Evolutionary conservation across 1,140 invertebrate genomes (phyloP), one percentile per base, ranked within the genome.

Genomic region (Nephotettix cincticeps): DNA sequence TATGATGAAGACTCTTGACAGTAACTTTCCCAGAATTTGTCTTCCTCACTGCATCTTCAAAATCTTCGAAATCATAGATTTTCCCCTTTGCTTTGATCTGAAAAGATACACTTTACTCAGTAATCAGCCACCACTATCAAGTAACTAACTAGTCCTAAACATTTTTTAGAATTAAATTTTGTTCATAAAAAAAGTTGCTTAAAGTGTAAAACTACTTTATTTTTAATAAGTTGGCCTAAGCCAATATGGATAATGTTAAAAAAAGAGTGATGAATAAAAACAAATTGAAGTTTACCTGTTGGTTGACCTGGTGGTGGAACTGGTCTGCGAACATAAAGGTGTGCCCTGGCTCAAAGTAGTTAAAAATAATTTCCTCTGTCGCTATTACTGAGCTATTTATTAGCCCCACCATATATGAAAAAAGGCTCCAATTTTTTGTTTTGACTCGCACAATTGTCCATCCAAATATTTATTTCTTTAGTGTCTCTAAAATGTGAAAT

Each of bases 291-390:
- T 19, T 36, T 66, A 66, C 27, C 19, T 28, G n/a, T 21, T 30
- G 30, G 27, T 68, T 75, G 14, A 80, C 76, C 63, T 75, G 72
- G 43, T 79, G 77, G 65, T 79, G 79, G 67, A 79, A 79, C 54
- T 70, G 65, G 65, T 79, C 78, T 11, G 78, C 77, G 27, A 74
- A 75, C 76, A 78, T 78, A 68, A 78, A 77, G 21, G 77, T 78
- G 45, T 78, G 74, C 0, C 74, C 75, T 0, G 76, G 71, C 54
- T 77, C 73, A 72, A 78, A 77, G 72, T 77, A 78, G 29, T 66
- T 72, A 36, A 74, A 28, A 4, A 56, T 54, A 23, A 75, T 72
- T 1, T 58, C 51, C 43, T 75, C 28, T 30, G 68, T 69, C 79
- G 78, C 29, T 81, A 71, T 65, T 32, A 23, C 54, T 11, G 51